Percentiles rank a stretch among this genome's conserved stretches.
Evolutionary conservation across 2,888 invertebrate genomes (phyloP).

Genomic region (Petrolisthes cinctipes): DNA sequence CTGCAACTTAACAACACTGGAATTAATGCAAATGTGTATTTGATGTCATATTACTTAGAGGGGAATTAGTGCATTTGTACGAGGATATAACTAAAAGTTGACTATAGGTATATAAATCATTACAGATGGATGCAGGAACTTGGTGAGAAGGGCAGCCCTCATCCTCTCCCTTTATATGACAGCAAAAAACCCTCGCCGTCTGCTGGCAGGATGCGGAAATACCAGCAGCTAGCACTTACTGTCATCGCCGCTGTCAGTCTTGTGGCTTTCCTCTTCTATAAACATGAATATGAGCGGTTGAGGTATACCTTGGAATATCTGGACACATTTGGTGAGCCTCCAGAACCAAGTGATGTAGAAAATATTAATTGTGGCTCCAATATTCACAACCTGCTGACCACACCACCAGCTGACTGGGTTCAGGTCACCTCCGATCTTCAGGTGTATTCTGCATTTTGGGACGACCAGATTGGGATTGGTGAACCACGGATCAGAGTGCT

Average conservation of each 20-base stretch:
- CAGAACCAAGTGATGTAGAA: slow-evolving; percentile 28
- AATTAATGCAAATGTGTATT: too few species aligned
- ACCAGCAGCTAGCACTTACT: slow-evolving; percentile 77
- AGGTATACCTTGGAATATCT: slow-evolving; percentile 87
- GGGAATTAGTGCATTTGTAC: too few species aligned
- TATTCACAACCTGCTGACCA: slow-evolving; percentile 31
- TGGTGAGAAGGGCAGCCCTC: slow-evolving; percentile 14
- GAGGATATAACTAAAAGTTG: too few species aligned
- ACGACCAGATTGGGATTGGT: slow-evolving; percentile 57
- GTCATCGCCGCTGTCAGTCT: slow-evolving; percentile 81
- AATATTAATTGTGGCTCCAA: slow-evolving; percentile 46
- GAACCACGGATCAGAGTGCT: slow-evolving; percentile 52
- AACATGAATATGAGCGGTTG: slow-evolving; percentile 86
- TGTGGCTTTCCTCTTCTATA: slow-evolving; percentile 82
- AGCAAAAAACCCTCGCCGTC: neutral
- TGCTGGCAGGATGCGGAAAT: slow-evolving; percentile 80
- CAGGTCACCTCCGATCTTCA: slow-evolving; percentile 55
- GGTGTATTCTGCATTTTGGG: slow-evolving; percentile 64
- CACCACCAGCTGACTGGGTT: slow-evolving; percentile 62
- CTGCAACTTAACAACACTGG: too few species aligned
- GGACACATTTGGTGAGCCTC: slow-evolving; percentile 82
- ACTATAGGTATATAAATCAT: neutral
- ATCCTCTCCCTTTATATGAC: neutral
- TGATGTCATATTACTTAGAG: too few species aligned
- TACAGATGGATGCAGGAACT: slow-evolving; percentile 46